Evolutionary conservation across 2,797 vertebrate species (phyloP), one percentile per base, ranked within the genome.

Genomic region (Trachurus trachurus): DNA sequence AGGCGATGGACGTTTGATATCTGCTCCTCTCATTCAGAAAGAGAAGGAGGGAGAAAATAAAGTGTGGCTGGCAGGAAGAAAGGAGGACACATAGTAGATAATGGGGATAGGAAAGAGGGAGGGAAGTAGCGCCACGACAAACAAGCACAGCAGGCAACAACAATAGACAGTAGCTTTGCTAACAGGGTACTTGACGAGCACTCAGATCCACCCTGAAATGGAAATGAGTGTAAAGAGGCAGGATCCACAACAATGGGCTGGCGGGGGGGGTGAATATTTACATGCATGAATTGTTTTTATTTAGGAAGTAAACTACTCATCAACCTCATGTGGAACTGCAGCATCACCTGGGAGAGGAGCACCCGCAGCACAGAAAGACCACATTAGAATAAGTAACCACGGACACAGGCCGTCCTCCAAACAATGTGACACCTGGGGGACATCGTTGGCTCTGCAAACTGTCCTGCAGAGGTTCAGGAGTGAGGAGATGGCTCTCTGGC

Each of bases 221-320:
- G 90, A 93, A 93, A 94, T 87, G 76, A 68, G 22, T 83, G 60
- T 13, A 84, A 87, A 74, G 59, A 74, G 59, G 65, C 56, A 34
- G 61, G 60, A 13, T 87, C 72, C 84, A 91, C 90, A 80, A 90
- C 89, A 94, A 94, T 71, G 70, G 66, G 39, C 69, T n/a, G 66
- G 69, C 80, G 80, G 76, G 81, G 80, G 39, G 58, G 58, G 26
- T 54, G 53, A 82, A 89, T 91, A 52, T 79, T 60, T 60, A 56
- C 60, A 67, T 62, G 29, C 31, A 59, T 19, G 15, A n/a, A 59
- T 57, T 56, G 58, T 31, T 77, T 83, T 76, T 70, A 54, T 73
- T 29, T 62, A 45, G 62, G 53, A 13, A 42, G 54, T 68, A 61
- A 80, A 77, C 50, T 54, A 10, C 53, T 45, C 17, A 21, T 54